Conservation (phyloP, 2,113 vertebrate genomes). For the Catharus bicknelli region DNA sequence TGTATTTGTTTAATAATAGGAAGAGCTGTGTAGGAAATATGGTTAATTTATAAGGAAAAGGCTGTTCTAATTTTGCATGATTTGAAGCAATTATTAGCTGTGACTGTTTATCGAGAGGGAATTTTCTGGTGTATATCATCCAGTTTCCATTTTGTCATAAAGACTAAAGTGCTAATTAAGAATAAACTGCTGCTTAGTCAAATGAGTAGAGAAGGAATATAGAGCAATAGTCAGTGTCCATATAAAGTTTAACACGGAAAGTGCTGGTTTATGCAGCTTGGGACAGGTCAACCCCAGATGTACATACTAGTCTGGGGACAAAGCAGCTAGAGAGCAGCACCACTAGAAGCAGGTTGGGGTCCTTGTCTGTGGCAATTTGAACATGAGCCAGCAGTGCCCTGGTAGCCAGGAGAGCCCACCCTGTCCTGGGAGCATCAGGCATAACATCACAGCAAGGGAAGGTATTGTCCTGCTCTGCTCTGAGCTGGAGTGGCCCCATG, state of each 20-base stretch:
- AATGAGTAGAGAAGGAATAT: not conserved
- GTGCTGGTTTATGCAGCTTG: not conserved
- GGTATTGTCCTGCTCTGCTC: not conserved
- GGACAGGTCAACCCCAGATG: not conserved
- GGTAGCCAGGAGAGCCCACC: fast-evolving
- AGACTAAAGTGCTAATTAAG: not conserved
- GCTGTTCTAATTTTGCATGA: not conserved
- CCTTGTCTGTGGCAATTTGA: fast-evolving
- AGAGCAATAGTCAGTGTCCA: not conserved
- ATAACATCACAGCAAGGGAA: not conserved
- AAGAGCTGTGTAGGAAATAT: not conserved
- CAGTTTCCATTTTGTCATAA: not conserved
- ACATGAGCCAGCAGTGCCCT: fast-evolving
- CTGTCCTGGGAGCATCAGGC: fast-evolving
- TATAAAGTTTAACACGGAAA: not conserved
- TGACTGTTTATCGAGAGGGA: not conserved
- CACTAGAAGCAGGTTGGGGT: not conserved
- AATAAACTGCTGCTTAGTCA: not conserved
- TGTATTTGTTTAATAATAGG: not conserved
- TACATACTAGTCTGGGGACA: fast-evolving
- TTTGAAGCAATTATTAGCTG: not conserved
- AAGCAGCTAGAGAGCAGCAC: not conserved
- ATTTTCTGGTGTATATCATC: not conserved
- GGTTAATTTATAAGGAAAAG: not conserved
- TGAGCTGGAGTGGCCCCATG: too few relatives aligned